Base-by-base conservation (phyloP, 2,797 vertebrate genomes). In the Babyrousa celebensis region DNA sequence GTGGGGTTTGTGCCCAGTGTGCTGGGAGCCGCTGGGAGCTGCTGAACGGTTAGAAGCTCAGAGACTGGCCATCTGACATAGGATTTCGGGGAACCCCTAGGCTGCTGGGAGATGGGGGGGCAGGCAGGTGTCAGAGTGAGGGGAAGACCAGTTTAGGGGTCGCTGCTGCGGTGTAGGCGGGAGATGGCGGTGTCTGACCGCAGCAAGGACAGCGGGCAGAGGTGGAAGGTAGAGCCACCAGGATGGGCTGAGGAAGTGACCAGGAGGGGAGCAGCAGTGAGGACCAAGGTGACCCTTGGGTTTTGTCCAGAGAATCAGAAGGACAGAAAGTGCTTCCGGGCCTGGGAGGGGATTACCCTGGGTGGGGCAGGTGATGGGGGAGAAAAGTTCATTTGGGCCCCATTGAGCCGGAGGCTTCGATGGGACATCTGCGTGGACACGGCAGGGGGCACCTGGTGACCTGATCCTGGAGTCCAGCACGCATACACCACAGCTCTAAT, bases 161-260 rank as follows among this genome's bases (percentile, higher is more conserved):
- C 54, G 0, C 0, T 3, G 27, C 15, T 3, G 36, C 1, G 1
- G 3, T 52, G 71, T 36, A 10, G 15, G 82, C 3, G 0, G 0
- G 23, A n/a, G 77, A 4, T 5, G 48, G 17, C 11, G 25, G 21
- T 4, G 27, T 2, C 60, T 18, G 70, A 16, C 2, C 52, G 1
- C 15, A 20, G 62, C 6, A 1, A 20, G 63, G 52, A 20, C 2
- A 14, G 67, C 0, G 20, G 20, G 23, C 1, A 12, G 4, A 20
- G 40, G 21, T 21, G 8, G 56, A n/a, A 77, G 58, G 58, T 0
- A 6, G n/a, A 27, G n/a, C 25, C 1, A 0, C 0, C 2, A 14
- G 3, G 5, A 7, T 5, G 10, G 52, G 70, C 15, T 2, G 0
- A 52, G 74, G 60, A 40, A 0, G 7, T 0, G 4, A 54, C 0